Evolutionary conservation across 2,797 vertebrate species (phyloP), one percentile per base, ranked within the genome.

Genomic region (Taenioides sp.): DNA sequence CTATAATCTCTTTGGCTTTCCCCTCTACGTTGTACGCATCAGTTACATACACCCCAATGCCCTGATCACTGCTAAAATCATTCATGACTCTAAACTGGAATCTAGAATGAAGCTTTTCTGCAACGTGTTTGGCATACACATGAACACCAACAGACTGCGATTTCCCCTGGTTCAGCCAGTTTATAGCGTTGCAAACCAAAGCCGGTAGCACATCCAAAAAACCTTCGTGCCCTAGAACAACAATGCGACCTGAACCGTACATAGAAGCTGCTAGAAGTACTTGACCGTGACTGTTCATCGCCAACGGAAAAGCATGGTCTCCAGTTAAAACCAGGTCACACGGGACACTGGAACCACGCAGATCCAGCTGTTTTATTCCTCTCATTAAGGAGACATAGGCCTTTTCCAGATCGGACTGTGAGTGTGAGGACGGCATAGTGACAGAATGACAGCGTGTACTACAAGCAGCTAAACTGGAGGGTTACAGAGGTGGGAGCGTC

Each of bases 241-340:
- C 91, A 5, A 96, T 86, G 55, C 91, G 90, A 43, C 95, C 95
- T 20, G 31, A 43, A 22, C 94, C 91, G 0, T 94, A 96, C 70
- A 79, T 84, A 28, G 95, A 96, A 0, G 95, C 95, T 0, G 95
- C 95, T 58, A 95, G 92, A 59, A 94, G 81, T 1, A 93, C 90
- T 73, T 96, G 94, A n/a, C 92, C 93, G 61, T 25, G 59, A 50
- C 77, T 87, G 77, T 90, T 91, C 87, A 91, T 86, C 20, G 22
- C 90, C 63, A 96, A 83, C 0, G 94, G 92, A 76, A 93, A 92
- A 9, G 50, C 50, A 40, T 40, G 11, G 27, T 67, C 66, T 37
- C 66, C 66, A 7, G 52, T 67, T 52, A 67, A 25, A 67, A 67
- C 4, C 52, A 67, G 16, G 52, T 67, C 52, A 57, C 66, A 11